Percentiles rank a stretch among this genome's conserved stretches.
Evolutionary conservation across 2,797 vertebrate genomes (phyloP).

Genomic region (Aulostomus chinensis): DNA sequence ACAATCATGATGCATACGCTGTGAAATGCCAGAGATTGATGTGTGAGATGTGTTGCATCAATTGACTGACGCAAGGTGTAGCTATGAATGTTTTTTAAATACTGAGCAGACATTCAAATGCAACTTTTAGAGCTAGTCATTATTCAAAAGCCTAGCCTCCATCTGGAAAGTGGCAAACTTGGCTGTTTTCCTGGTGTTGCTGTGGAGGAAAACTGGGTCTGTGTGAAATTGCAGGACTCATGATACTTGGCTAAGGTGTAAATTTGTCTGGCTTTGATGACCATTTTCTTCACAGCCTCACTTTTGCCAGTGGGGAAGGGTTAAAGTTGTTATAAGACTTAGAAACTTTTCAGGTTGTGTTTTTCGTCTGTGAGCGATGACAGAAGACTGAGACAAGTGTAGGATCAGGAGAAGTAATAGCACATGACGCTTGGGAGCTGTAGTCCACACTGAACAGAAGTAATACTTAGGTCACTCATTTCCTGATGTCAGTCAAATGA

Average conservation of each 20-base stretch:
- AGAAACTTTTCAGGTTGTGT: constrained; percentile 68
- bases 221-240: constrained; percentile 82
- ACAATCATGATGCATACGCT: not conserved
- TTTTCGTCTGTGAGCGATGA: constrained; percentile 20
- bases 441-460: constrained; percentile 17
- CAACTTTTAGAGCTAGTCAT: constrained; percentile 78
- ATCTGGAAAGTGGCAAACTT: constrained; percentile 85
- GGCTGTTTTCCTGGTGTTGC: constrained; percentile 80
- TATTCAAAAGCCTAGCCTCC: constrained; percentile 81
- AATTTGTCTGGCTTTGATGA: constrained; percentile 81
- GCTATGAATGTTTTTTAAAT: constrained; percentile 74
- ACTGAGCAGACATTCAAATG: constrained; percentile 68
- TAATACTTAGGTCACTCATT: constrained; percentile 31
- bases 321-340: constrained; percentile 61
- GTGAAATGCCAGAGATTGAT: constrained; percentile 17
- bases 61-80: constrained; percentile 45
- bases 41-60: no score
- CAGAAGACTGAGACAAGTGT: constrained; percentile 16
- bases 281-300: constrained; percentile 72
- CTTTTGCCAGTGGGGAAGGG: constrained; percentile 59
- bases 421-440: constrained; percentile 10
- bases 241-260: constrained; percentile 83
- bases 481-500: constrained; percentile 22
- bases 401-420: constrained; percentile 19
- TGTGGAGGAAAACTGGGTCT: constrained; percentile 78